Base-by-base conservation (phyloP, 64 coral and sea anemone species). In the Catalaphyllia jardinei region DNA sequence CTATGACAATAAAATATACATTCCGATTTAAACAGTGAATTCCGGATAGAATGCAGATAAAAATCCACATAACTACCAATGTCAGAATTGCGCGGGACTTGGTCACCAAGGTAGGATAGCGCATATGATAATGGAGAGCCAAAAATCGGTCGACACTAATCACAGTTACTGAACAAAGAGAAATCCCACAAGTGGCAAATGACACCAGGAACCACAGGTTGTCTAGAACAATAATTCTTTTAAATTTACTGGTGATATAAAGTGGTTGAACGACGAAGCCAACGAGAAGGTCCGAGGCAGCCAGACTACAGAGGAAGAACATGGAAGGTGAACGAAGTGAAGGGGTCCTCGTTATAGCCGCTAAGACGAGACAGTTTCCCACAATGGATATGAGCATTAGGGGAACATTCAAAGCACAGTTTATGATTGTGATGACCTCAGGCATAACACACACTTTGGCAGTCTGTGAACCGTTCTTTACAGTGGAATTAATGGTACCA, bases 71-170 rank as follows among this genome's bases (percentile, higher is more conserved):
- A 14, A 79, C 15, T n/a, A 10, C 42, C 28, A 87, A 33, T 27
- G 73, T 4, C 15, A 15, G 31, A 19, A 33, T 30, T 8, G 71
- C 52, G 9, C 86, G 71, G 24, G 50, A 22, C 8, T 20, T 59
- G 4, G 71, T 87, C 71, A 75, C 86, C 24, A 87, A 35, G 10
- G 29, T 19, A 9, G 42, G 16, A 51, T 87, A 87, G 52, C 86
- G 35, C 69, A 87, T 52, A 22, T 87, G 86, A 24, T n/a, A 75
- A 19, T 75, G 50, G 14, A 87, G 30, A 35, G 86, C 86, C 4
- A 75, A 59, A 33, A 87, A 87, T 22, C 86, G 86, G 20, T 87
- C 86, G 2, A 87, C 29, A 75, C 71, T 75, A 6, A 87, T n/a
- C 4, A 27, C 71, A 13, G 69, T 52, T 20, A 75, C 22, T 19